Percentiles rank a stretch among this genome's conserved stretches.
Evolutionary conservation across 2,888 invertebrate genomes (phyloP).

Genomic region (Luperina nickerlii): DNA sequence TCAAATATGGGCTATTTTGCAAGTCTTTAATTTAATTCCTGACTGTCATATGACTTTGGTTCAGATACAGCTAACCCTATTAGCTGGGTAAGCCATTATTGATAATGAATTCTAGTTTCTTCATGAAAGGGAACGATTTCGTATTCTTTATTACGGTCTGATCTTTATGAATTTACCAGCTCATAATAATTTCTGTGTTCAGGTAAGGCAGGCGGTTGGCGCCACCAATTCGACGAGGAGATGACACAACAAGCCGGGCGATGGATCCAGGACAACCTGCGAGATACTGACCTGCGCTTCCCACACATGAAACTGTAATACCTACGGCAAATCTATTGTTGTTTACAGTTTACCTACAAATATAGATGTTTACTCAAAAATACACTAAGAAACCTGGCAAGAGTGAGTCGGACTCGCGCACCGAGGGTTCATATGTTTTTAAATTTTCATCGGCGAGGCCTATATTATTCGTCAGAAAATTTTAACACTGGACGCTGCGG

Average conservation of each 20-base stretch:
- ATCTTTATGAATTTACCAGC: too few species aligned
- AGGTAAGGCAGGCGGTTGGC: conserved; percentile 86
- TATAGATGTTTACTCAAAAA: background rate
- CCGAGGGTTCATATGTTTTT: too few species aligned
- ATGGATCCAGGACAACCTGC: conserved; percentile 91
- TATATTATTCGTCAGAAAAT: too few species aligned
- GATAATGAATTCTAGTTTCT: background rate
- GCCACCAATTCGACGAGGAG: conserved; percentile 91
- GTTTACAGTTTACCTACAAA: background rate
- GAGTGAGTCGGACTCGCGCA: too few species aligned
- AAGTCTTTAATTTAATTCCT: background rate
- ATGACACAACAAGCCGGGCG: conserved; percentile 91
- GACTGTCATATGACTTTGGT: background rate
- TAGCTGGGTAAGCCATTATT: background rate
- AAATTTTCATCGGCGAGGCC: too few species aligned
- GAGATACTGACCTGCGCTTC: conserved; percentile 72
- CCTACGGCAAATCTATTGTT: background rate
- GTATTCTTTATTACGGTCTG: background rate
- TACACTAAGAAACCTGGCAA: too few species aligned
- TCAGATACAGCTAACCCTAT: background rate
- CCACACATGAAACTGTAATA: conserved; percentile 26
- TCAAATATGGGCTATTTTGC: background rate
- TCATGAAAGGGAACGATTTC: conserved; percentile 74
- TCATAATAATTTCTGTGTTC: background rate
- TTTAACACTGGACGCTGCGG: too few species aligned